These are phyloP conservation scores for Apotomis betuletana DNA, from an alignment of 2,888 invertebrate genomes.

Conservation along the genomic window DNA sequence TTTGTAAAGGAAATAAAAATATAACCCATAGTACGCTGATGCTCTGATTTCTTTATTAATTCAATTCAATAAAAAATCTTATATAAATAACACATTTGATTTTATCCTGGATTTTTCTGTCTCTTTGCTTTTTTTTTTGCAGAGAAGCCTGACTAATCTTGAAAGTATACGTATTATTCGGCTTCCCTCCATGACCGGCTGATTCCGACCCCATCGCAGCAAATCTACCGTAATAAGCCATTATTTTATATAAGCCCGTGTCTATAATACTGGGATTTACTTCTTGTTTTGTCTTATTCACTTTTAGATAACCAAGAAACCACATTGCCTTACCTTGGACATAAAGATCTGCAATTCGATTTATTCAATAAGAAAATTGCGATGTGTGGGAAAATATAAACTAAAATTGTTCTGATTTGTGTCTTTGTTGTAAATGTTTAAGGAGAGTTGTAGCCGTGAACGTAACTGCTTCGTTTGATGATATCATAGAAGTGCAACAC, in stretches of 20 bases:
- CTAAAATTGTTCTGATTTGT: background rate
- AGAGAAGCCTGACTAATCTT: conserved; percentile 33
- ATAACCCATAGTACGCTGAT: no score
- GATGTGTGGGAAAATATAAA: background rate
- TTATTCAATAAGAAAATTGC: background rate
- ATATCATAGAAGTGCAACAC: no score
- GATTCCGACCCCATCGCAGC: conserved; percentile 35
- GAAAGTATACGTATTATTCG: conserved; percentile 38
- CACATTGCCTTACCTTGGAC: conserved; percentile 19
- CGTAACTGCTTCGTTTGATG: no score
- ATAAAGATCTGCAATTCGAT: conserved; percentile 2
- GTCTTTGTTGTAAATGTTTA: no score
- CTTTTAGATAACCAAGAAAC: conserved; percentile 27
- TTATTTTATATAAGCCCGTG: conserved; percentile 41
- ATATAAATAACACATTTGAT: conserved; percentile 7
- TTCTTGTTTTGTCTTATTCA: conserved; percentile 38
- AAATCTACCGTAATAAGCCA: conserved; percentile 42
- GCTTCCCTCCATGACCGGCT: conserved; percentile 34
- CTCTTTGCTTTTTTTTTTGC: conserved; percentile 16
- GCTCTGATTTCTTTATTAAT: background rate
- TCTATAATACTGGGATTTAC: conserved; percentile 40
- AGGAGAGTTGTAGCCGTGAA: no score
- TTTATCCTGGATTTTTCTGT: conserved; percentile 12
- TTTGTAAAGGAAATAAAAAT: no score
- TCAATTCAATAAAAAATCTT: conserved; percentile 11